These are phyloP conservation scores for Galbula dea DNA, from an alignment of 2,113 vertebrate genomes.

Conservation along the genomic window DNA sequence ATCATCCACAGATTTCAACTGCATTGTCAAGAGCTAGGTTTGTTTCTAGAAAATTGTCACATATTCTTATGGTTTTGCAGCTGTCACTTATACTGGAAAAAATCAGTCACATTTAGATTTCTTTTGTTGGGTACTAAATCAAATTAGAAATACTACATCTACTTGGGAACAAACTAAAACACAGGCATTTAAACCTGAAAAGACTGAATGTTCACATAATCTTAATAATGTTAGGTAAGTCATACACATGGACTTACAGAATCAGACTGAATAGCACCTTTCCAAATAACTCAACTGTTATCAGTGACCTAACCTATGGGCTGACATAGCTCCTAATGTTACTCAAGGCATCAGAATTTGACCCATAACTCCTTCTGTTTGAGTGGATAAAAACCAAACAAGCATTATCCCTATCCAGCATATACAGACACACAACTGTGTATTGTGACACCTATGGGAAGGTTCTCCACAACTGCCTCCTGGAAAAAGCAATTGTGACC, in stretches of 20 bases:
- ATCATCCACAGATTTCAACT: neutral
- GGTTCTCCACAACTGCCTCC: neutral
- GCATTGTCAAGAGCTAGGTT: neutral
- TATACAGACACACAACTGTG: rapidly evolving
- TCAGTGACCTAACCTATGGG: neutral
- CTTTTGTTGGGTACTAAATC: neutral
- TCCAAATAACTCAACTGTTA: neutral
- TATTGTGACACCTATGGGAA: neutral
- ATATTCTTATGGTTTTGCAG: neutral
- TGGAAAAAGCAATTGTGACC: neutral
- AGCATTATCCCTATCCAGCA: neutral
- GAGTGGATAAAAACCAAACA: neutral
- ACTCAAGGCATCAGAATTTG: neutral
- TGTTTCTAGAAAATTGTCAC: neutral
- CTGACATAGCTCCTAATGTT: neutral
- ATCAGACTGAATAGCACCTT: neutral
- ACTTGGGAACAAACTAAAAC: neutral
- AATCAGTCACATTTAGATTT: neutral
- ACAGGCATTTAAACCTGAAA: neutral
- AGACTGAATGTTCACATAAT: neutral
- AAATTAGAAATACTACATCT: neutral
- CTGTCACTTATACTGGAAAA: neutral
- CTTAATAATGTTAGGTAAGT: neutral
- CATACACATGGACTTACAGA: neutral
- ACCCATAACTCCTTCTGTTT: neutral